Evolutionary conservation across 2,888 invertebrate genomes (phyloP), one percentile per base, ranked within the genome.

Genomic region (Apeira syringaria): DNA sequence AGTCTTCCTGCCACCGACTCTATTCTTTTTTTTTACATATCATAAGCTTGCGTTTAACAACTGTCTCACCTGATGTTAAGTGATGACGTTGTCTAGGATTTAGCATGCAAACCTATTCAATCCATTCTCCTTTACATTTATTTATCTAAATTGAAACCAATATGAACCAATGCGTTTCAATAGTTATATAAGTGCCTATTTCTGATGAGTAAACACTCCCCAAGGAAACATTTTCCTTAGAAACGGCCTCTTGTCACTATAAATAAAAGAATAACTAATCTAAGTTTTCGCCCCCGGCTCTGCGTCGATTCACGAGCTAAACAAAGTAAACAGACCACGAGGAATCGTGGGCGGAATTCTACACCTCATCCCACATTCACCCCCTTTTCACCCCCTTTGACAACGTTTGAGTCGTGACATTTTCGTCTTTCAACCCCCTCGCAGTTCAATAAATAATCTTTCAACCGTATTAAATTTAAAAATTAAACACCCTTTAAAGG

Each of bases 371-470:
- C 54, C 53, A 39, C 39, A 25, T 42, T 53, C 53, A 42, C 53
- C 53, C 55, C 50, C 47, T 37, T 41, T 24, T 44, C 49, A 54
- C 58, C 53, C 60, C 49, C 44, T 50, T 48, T 41, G 52, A 53
- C 55, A 60, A 58, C 64, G 64, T 69, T 70, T 78, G 71, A 77
- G 80, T 80, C 74, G 79, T 78, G 78, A 81, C 80, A 80, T 82
- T 85, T 82, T 80, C 79, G 72, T 74, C 74, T 79, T 72, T 59
- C 66, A 67, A 68, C 33, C 66, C 64, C 68, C 70, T 74, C 57
- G 57, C 74, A 75, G 74, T 79, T 80, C 77, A 79, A 77, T 80
- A 79, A 79, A 77, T 80, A 79, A 75, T 78, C 73, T 72, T 71
- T 71, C 56, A 65, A 68, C 64, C 60, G 60, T 68, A 51, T 57